Evolutionary conservation across 2,113 vertebrate genomes (phyloP).

Genomic region (Cyanocitta stelleri): DNA sequence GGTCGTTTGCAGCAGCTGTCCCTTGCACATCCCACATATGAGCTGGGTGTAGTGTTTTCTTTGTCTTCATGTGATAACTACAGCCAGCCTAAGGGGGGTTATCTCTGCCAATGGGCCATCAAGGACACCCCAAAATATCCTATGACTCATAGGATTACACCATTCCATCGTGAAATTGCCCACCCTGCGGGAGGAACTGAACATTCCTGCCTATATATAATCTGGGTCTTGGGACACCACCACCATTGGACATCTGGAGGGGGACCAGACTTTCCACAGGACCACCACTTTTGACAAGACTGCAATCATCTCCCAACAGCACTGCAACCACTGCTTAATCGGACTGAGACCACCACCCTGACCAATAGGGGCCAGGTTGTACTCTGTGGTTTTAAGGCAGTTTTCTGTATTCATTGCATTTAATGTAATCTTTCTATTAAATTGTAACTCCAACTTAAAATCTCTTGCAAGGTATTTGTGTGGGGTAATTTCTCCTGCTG

Average conservation of each 20-base stretch:
- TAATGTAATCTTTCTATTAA: not conserved
- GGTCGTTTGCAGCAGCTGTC: not conserved
- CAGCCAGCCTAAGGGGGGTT: not conserved
- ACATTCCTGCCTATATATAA: not conserved
- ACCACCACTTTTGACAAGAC: not conserved
- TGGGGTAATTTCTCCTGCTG: not conserved
- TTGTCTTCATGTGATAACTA: not conserved
- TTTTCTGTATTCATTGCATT: not conserved
- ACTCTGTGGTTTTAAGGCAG: not conserved
- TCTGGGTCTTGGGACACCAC: not conserved
- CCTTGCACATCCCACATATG: no score
- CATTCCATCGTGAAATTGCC: not conserved
- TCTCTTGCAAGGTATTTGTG: not conserved
- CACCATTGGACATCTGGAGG: not conserved
- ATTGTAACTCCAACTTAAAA: not conserved
- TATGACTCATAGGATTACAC: not conserved
- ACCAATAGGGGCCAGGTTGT: not conserved
- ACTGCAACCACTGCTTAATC: not conserved
- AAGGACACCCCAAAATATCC: not conserved
- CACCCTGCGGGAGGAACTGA: accelerated
- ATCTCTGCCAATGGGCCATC: not conserved
- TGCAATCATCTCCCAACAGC: not conserved
- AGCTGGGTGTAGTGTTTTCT: not conserved
- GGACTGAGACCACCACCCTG: not conserved
- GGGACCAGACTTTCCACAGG: not conserved